Evolutionary conservation across 1,140 invertebrate genomes (phyloP).

Genomic region (Oncopodura yosiiana): DNA sequence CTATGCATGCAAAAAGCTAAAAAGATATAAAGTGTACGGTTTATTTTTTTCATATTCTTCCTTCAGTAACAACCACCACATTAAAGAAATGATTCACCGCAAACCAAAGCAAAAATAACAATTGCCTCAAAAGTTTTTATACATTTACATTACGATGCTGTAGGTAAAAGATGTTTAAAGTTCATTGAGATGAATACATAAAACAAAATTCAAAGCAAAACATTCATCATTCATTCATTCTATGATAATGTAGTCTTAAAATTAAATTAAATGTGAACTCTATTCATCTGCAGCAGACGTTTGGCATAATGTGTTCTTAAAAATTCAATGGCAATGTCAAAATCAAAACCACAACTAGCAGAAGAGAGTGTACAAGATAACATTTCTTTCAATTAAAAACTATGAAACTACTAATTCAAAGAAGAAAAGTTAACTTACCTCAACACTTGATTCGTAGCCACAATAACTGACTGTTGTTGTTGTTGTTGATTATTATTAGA

Average conservation of each 20-base stretch:
- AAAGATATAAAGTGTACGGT: too few relatives aligned
- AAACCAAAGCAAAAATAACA: slow-evolving; percentile 23
- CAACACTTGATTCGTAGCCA: slow-evolving; percentile 92
- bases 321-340: too few relatives aligned
- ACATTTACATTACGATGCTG: slow-evolving; percentile 13
- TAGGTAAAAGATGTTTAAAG: slow-evolving; percentile 14
- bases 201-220: slow-evolving; percentile 1
- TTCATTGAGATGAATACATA: not conserved
- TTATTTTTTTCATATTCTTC: too few relatives aligned
- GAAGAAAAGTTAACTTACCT: slow-evolving; percentile 51
- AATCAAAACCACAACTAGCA: not conserved
- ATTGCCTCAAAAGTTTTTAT: not conserved
- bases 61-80: not conserved
- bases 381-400: not conserved
- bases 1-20: not conserved
- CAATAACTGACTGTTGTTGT: slow-evolving; percentile 76
- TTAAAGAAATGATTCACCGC: too few relatives aligned
- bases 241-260: not conserved
- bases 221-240: slow-evolving; percentile 1
- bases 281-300: too few relatives aligned
- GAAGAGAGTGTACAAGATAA: not conserved
- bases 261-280: not conserved
- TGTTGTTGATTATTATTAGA: not conserved
- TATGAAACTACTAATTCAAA: not conserved
- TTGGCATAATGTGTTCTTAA: too few relatives aligned